Base-by-base conservation (phyloP, 2,113 vertebrate genomes). In the Lepus americanus region DNA sequence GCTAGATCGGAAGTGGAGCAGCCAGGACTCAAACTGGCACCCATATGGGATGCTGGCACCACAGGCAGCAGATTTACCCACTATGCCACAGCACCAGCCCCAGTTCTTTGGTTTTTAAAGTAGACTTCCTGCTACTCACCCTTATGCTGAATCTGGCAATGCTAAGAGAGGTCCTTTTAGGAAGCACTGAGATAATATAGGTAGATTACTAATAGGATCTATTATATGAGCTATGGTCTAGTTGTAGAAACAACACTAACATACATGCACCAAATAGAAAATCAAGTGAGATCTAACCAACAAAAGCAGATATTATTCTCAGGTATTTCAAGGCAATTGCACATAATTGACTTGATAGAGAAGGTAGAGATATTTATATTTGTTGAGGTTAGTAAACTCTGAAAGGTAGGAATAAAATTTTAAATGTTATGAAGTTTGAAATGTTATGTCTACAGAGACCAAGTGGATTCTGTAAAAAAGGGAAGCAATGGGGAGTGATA, bases 341-440 rank as follows among this genome's bases (percentile, higher is more conserved):
- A 64, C 6, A 59, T 31, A 53, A 36, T n/a, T 53, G 33, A 20
- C 29, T 79, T 73, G 44, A 85, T 44, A 51, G 29, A 72, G 61
- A 27, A 63, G 67, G 16, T 33, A 59, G 27, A 39, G 14, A 44
- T 4, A 17, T 77, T 78, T 82, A 29, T 16, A 49, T 73, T 73
- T 78, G n/a, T 27, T 89, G 25, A 63, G 29, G 66, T 64, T 89
- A 49, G 27, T 61, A 81, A 93, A 89, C 33, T 80, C 73, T 66
- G 51, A 66, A 80, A 88, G 53, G 69, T 6, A 11, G 39, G 17
- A 80, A 66, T 76, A 61, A 22, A 88, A 72, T 77, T 51, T 7
- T 77, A 92, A 81, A 67, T 20, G 11, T 12, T 76, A 14, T 31
- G 23, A 91, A 25, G 44, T 67, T 55, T 88, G 27, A 72, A 67